Percentiles rank a stretch among this genome's conserved stretches.
Conservation (phyloP, 2,797 vertebrate genomes). For the Neosalanx taihuensis region DNA sequence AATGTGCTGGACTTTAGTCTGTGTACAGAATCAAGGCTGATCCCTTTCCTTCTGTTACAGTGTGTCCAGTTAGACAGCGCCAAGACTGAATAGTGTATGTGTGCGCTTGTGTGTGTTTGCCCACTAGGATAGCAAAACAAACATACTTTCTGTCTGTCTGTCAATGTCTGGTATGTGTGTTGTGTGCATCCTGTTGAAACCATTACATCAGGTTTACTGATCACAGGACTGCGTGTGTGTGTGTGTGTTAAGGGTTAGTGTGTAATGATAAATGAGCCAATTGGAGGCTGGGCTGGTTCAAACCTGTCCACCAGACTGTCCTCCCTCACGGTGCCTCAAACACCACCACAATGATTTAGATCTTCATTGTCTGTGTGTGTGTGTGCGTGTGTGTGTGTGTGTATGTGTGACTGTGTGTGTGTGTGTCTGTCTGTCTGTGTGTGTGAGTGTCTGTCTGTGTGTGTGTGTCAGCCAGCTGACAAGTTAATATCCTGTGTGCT, state of each 20-base stretch:
- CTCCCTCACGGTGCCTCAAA: neutral
- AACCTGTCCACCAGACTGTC: neutral
- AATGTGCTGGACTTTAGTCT: neutral
- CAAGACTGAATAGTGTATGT: neutral
- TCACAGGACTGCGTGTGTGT: neutral
- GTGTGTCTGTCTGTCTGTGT: conserved; percentile 5
- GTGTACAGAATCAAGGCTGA: neutral
- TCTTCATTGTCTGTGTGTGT: too few relatives aligned
- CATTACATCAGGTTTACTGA: neutral
- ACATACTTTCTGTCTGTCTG: neutral
- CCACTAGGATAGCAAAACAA: neutral
- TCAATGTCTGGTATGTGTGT: neutral
- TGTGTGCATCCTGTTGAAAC: neutral
- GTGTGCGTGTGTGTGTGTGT: conserved; percentile 4
- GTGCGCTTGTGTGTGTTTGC: neutral
- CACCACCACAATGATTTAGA: neutral
- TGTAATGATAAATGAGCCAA: conserved; percentile 1
- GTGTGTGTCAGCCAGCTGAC: neutral
- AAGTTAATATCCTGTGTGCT: neutral
- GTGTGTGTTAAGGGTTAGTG: neutral
- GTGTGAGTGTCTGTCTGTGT: conserved; percentile 4
- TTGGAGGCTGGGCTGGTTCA: neutral
- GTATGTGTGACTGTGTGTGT: conserved; percentile 1
- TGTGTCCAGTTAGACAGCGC: neutral
- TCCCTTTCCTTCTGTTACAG: neutral